A percentile compares a stretch with the other conserved stretches of the same genome.
These are phyloP conservation scores for Cynodonichthys magdalenae DNA, from an alignment of 2,797 vertebrate species.

Conservation along the genomic window DNA sequence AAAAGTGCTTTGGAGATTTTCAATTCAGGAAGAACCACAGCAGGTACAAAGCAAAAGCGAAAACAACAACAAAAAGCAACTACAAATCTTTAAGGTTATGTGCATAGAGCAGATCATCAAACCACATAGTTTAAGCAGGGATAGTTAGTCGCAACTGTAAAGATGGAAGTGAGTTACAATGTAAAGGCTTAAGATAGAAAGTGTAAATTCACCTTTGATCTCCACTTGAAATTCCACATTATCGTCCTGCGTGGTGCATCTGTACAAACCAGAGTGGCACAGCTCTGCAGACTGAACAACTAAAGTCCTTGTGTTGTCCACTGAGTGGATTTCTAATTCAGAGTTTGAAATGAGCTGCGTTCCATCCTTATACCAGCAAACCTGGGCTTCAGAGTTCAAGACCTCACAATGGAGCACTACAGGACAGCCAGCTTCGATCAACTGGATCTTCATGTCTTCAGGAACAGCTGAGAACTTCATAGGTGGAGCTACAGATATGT, in stretches of 20 bases:
- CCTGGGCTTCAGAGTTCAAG: conserved; percentile 76
- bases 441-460: conserved; percentile 77
- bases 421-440: conserved; percentile 74
- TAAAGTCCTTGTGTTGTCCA: conserved; percentile 77
- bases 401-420: conserved; percentile 81
- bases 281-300: conserved; percentile 76
- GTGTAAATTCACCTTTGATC: conserved; percentile 87
- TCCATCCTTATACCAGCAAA: conserved; percentile 83
- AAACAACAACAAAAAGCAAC: conserved; percentile 12
- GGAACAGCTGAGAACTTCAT: conserved; percentile 81
- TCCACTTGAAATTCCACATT: conserved; percentile 81
- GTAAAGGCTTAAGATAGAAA: conserved; percentile 66
- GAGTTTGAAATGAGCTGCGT: conserved; percentile 69
- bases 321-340: conserved; percentile 76
- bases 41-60: conserved; percentile 42
- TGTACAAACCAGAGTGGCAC: conserved; percentile 81
- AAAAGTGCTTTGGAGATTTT: conserved; percentile 48
- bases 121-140: conserved; percentile 64
- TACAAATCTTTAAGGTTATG: conserved; percentile 35
- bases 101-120: conserved; percentile 54
- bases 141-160: conserved; percentile 73
- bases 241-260: conserved; percentile 81
- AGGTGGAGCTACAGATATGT: conserved; percentile 83
- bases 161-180: conserved; percentile 60
- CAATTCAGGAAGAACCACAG: conserved; percentile 44